These are phyloP conservation scores for Macaca nemestrina DNA, from an alignment of 2,113 vertebrate genomes.

Conservation along the genomic window DNA sequence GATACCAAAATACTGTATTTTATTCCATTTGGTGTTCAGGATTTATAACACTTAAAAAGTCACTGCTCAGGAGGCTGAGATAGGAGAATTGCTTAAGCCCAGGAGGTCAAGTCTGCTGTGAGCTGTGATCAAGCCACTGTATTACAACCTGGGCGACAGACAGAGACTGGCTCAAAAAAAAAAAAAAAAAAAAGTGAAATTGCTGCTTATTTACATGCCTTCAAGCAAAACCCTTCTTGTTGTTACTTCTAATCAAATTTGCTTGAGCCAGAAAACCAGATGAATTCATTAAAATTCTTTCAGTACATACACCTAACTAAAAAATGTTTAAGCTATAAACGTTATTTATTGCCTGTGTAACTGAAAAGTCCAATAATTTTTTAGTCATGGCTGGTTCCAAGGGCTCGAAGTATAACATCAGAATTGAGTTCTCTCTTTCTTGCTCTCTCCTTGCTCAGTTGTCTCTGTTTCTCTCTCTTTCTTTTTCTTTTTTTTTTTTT, in stretches of 20 bases:
- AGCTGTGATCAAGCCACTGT: too few relatives aligned
- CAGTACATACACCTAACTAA: not conserved
- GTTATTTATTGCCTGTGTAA: not conserved
- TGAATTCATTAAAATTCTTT: not conserved
- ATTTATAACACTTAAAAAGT: not conserved
- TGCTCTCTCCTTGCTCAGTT: not conserved
- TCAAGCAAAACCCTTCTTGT: not conserved
- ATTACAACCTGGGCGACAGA: too few relatives aligned
- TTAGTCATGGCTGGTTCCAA: not conserved
- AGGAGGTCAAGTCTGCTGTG: too few relatives aligned
- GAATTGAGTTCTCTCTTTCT: not conserved
- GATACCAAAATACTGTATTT: not conserved
- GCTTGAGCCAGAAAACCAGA: slow-evolving; percentile 1
- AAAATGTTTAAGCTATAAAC: not conserved
- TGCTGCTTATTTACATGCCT: not conserved
- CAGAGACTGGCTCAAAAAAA: too few relatives aligned
- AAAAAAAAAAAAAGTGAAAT: slow-evolving; percentile 2
- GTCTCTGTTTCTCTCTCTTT: not conserved
- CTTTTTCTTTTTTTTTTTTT: not conserved
- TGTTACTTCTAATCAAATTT: not conserved
- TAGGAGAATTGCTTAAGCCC: too few relatives aligned
- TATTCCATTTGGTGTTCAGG: not conserved
- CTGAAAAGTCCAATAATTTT: not conserved
- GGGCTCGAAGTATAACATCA: not conserved
- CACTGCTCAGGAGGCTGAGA: not conserved